These are phyloP conservation scores for Hesperophylax magnus DNA, from an alignment of 1,140 invertebrate species.

Conservation along the genomic window DNA sequence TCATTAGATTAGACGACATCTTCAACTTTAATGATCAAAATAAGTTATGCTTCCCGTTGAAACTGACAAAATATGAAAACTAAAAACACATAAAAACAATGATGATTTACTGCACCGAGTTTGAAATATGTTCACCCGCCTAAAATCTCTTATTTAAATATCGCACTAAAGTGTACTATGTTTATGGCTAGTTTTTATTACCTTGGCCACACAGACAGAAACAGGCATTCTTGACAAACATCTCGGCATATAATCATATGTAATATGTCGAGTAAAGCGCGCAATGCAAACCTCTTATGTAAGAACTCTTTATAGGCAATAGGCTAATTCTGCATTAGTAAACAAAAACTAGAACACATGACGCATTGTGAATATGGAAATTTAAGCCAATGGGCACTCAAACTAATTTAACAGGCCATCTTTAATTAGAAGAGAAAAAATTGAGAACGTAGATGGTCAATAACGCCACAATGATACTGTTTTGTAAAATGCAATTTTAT, in stretches of 20 bases:
- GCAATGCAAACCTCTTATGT: slow-evolving; percentile 46
- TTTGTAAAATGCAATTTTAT: too few relatives aligned
- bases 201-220: slow-evolving; percentile 21
- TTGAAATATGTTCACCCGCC: slow-evolving; percentile 12
- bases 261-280: not conserved
- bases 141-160: slow-evolving; percentile 50
- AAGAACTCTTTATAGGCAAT: slow-evolving; percentile 41
- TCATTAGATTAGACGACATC: not conserved
- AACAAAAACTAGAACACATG: slow-evolving; percentile 38
- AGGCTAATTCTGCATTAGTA: slow-evolving; percentile 55
- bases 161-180: slow-evolving; percentile 52
- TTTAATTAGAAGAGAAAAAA: too few relatives aligned
- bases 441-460: too few relatives aligned
- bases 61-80: not conserved
- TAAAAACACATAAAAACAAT: too few relatives aligned
- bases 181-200: slow-evolving; percentile 56
- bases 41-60: not conserved
- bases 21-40: not conserved
- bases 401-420: too few relatives aligned
- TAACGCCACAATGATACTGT: too few relatives aligned
- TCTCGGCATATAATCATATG: slow-evolving; percentile 2
- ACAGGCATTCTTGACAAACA: too few relatives aligned
- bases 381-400: too few relatives aligned
- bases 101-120: not conserved
- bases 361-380: too few relatives aligned